Evolutionary conservation across 2,888 invertebrate species (phyloP).

Genomic region (Eupithecia inturbata): DNA sequence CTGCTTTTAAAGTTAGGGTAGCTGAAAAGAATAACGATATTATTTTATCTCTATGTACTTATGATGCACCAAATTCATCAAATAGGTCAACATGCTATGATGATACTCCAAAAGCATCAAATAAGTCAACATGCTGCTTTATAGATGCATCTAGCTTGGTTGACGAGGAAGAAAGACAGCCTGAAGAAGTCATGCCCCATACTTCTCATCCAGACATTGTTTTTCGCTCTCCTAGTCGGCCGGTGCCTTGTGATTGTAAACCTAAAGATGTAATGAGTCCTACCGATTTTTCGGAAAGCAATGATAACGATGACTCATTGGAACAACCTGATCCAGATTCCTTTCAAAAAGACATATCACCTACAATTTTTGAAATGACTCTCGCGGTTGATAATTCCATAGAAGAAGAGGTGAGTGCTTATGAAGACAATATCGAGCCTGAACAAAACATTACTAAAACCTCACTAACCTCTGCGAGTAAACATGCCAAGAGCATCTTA

Average conservation of each 20-base stretch:
- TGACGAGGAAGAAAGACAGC: constrained; percentile 85
- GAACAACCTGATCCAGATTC: constrained; percentile 68
- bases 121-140: constrained; percentile 84
- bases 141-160: constrained; percentile 90
- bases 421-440: constrained; percentile 8
- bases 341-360: constrained; percentile 68
- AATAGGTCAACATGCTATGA: constrained; percentile 71
- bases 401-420: constrained; percentile 44
- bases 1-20: constrained; percentile 49
- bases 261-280: constrained; percentile 58
- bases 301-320: constrained; percentile 75
- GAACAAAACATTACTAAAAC: constrained; percentile 9
- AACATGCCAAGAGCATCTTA: neutral
- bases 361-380: constrained; percentile 73
- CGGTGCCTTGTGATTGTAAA: constrained; percentile 65
- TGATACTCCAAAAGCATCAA: constrained; percentile 55
- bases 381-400: constrained; percentile 68
- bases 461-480: neutral
- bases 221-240: constrained; percentile 57
- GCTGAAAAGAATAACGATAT: constrained; percentile 6
- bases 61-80: constrained; percentile 55
- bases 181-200: constrained; percentile 35
- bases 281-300: constrained; percentile 69
- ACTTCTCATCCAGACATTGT: neutral
- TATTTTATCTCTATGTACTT: constrained; percentile 51